Percentiles rank a stretch among this genome's conserved stretches.
These are phyloP conservation scores for Bufotes viridis DNA, from an alignment of 2,797 vertebrate species.

Conservation along the genomic window DNA sequence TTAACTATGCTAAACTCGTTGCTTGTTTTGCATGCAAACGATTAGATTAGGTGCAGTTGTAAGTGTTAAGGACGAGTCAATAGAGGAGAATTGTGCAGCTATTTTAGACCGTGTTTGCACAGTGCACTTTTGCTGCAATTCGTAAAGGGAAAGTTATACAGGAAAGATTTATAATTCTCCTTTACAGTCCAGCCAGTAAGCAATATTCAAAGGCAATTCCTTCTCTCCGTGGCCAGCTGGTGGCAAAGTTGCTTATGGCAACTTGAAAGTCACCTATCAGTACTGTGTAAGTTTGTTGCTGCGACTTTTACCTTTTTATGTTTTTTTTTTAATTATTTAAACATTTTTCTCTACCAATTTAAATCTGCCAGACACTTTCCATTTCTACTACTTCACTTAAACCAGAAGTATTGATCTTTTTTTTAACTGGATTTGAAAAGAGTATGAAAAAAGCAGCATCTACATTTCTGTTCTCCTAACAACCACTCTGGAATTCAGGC, in stretches of 20 bases:
- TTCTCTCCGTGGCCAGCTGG: background rate
- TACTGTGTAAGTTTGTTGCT: background rate
- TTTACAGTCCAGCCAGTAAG: background rate
- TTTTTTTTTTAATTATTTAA: background rate
- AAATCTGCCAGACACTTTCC: background rate
- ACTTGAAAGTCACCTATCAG: background rate
- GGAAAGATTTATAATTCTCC: background rate
- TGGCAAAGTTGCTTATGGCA: background rate
- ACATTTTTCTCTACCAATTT: background rate
- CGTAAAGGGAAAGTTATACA: background rate
- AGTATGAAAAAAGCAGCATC: background rate
- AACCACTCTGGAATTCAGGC: background rate
- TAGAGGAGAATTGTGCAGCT: background rate
- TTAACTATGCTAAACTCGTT: constrained; percentile 15
- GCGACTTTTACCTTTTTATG: background rate
- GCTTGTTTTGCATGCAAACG: background rate
- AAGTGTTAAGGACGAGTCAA: background rate
- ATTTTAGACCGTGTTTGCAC: background rate
- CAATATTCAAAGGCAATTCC: background rate
- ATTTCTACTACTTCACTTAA: background rate
- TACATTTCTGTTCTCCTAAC: background rate
- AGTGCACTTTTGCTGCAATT: background rate
- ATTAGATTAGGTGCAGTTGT: constrained; percentile 5
- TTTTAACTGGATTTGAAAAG: background rate
- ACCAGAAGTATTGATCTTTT: background rate